A percentile compares a stretch with the other conserved stretches of the same genome.
These are phyloP conservation scores for Aldrovandia affinis DNA, from an alignment of 2,797 vertebrate species.

Conservation along the genomic window DNA sequence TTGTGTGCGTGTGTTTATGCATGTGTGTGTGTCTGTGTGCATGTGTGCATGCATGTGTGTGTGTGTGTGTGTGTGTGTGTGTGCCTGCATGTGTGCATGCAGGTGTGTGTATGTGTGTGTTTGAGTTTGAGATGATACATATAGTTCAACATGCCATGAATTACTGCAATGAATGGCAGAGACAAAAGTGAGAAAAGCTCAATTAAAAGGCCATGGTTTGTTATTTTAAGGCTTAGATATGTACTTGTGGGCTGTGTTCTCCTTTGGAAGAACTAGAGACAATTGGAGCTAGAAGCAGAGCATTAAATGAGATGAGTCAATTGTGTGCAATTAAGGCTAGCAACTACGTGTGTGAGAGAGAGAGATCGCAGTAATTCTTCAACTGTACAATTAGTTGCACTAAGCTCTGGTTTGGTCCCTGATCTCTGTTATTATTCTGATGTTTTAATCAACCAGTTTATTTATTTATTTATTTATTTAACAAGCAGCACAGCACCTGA, in stretches of 20 bases:
- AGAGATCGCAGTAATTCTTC: conserved; percentile 31
- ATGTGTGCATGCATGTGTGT: conserved; percentile 55
- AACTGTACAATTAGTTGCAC: conserved; percentile 25
- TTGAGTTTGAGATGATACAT: neutral
- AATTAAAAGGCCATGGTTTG: neutral
- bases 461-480: conserved; percentile 12
- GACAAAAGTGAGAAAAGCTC: neutral
- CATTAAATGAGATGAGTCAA: neutral
- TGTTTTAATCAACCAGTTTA: conserved; percentile 37
- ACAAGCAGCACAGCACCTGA: conserved; percentile 56
- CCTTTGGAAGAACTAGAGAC: neutral
- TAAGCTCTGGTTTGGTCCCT: conserved; percentile 49
- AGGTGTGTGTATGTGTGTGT: too few relatives aligned
- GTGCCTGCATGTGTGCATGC: conserved; percentile 24
- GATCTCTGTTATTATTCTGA: conserved; percentile 35
- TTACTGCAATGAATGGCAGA: neutral
- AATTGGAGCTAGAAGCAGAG: neutral
- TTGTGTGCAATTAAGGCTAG: conserved; percentile 10
- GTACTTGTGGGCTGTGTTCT: neutral
- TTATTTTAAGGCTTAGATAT: neutral
- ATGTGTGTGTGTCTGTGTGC: conserved; percentile 17
- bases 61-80: conserved; percentile 49
- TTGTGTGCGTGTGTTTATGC: conserved; percentile 49
- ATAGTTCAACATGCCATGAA: neutral
- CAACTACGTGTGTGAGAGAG: conserved; percentile 29